Conservation (phyloP, 1,140 invertebrate species). For the Penaeus chinensis region DNA sequence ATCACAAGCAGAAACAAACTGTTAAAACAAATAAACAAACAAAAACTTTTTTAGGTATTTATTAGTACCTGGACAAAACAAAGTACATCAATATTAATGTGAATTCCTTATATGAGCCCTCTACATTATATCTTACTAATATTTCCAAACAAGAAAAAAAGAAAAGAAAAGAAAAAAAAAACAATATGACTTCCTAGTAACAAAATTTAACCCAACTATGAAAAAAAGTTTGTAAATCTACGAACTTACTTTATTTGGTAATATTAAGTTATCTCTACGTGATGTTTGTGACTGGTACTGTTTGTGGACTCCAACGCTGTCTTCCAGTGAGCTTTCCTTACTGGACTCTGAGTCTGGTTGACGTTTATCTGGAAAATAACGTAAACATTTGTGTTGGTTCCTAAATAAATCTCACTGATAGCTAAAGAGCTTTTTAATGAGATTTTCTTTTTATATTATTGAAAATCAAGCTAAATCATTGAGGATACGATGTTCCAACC, state of each 20-base stretch:
- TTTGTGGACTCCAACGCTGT: constrained; percentile 53
- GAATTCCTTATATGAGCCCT: too few species aligned
- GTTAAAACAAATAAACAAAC: too few species aligned
- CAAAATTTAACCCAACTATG: neutral
- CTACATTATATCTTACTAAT: too few species aligned
- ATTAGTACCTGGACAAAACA: too few species aligned
- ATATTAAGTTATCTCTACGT: constrained; percentile 71
- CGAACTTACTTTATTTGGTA: constrained; percentile 68
- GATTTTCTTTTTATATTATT: too few species aligned
- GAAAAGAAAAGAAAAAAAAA: too few species aligned
- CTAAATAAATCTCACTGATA: neutral
- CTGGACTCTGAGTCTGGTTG: constrained; percentile 77
- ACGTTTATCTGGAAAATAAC: constrained; percentile 71
- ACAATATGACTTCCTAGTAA: too few species aligned
- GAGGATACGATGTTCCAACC: neutral
- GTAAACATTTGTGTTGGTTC: neutral
- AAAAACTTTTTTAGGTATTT: too few species aligned
- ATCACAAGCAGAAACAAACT: too few species aligned
- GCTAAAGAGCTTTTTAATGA: too few species aligned
- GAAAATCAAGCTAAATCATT: neutral
- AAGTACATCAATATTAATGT: too few species aligned
- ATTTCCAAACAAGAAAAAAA: too few species aligned
- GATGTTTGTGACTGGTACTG: constrained; percentile 66
- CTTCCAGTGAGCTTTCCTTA: constrained; percentile 85
- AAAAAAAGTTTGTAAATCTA: neutral